Base-by-base conservation (phyloP, 2,113 vertebrate genomes). In the Hemichromis elongatus region DNA sequence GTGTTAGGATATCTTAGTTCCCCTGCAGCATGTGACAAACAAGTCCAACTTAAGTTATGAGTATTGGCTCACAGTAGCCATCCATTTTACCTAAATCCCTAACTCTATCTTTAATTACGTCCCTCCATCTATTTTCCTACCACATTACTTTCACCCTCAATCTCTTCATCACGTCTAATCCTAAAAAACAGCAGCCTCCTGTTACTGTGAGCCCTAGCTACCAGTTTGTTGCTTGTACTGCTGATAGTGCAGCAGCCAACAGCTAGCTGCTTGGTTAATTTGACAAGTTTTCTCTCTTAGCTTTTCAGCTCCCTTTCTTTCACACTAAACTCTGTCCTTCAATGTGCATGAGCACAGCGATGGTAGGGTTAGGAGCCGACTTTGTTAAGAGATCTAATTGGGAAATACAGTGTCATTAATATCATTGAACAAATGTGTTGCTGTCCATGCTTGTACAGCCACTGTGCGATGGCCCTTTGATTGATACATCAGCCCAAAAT, bases 301-400 rank as follows among this genome's bases (percentile, higher is more conserved):
- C 16, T 59, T 19, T 10, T 59, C 56, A 59, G 28, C 28, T 59
- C 0, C 56, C 1, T 16, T 33, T 19, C 28, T 6, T 59, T 28
- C 56, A 59, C 56, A 33, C 56, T 59, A 33, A 33, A 59, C 56
- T 59, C 56, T 59, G 56, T 33, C 33, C 56, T 33, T 28, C 28
- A 59, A 19, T 33, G 56, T 59, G n/a, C n/a, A n/a, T 33, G 56
- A 33, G 0, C 28, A 59, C 28, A 59, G 56, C 16, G 9, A 59
- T 6, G 56, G 56, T 18, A 59, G 56, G 28, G 28, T 10, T 33
- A 2, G 16, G 0, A 16, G 28, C 1, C 13, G 0, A 9, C 28
- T 4, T 28, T 3, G 5, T 59, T 59, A 59, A 33, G 56, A 59
- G 16, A 59, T 59, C 33, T 19, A 28, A 59, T 59, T 33, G 56